Evolutionary conservation across 2,113 vertebrate genomes (phyloP).

Genomic region (Myotis lucifugus): DNA sequence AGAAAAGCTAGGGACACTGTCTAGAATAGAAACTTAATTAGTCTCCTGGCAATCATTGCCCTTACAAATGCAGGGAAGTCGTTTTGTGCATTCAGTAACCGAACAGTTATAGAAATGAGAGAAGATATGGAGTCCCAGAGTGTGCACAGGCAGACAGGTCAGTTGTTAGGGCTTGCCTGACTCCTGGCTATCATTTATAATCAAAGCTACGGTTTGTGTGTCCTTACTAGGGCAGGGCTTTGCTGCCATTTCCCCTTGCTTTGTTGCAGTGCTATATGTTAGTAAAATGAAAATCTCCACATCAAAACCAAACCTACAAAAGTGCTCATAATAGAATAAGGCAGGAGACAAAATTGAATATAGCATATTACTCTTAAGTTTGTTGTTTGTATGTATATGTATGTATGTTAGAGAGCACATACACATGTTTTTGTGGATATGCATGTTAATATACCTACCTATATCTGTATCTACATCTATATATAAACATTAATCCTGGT

Average conservation of each 20-base stretch:
- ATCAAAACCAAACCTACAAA: background rate
- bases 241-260: background rate
- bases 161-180: background rate
- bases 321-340: background rate
- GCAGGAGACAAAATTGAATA: background rate
- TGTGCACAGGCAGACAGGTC: background rate
- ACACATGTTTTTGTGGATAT: background rate
- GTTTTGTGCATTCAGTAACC: background rate
- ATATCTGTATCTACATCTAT: background rate
- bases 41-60: background rate
- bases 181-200: background rate
- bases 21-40: background rate
- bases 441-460: background rate
- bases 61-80: background rate
- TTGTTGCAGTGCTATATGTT: background rate
- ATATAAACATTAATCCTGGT: background rate
- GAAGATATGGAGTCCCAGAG: background rate
- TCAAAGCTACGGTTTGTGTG: background rate
- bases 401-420: background rate
- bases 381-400: background rate
- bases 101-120: background rate
- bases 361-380: background rate
- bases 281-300: conserved; percentile 4
- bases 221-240: background rate
- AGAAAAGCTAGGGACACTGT: background rate